phyloP scores from a whole-genome alignment of 2,113 vertebrate species.

The Cochlearius cochlearius region DNA sequence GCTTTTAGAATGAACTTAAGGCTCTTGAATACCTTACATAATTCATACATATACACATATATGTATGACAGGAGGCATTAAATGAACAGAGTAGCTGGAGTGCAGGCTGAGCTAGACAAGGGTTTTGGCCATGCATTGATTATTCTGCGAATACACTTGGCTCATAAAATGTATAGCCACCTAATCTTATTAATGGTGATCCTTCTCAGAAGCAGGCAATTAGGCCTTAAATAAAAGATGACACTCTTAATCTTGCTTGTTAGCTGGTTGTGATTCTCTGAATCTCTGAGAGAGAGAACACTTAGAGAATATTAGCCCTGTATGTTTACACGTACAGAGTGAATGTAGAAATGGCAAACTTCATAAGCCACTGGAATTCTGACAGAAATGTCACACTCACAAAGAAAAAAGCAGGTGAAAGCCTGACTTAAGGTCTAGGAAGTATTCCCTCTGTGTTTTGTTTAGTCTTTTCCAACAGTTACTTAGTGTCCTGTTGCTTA shows the following conservation, averaged over 20 bases:
- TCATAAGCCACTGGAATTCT: background rate
- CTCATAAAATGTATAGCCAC: background rate
- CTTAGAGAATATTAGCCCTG: background rate
- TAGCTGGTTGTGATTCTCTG: background rate
- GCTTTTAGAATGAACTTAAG: background rate
- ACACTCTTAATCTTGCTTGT: background rate
- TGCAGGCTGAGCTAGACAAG: background rate
- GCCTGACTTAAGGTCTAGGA: background rate
- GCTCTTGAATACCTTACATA: background rate
- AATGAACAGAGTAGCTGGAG: background rate
- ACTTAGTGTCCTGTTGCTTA: background rate
- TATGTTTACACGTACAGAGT: fast-evolving
- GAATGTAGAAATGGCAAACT: background rate
- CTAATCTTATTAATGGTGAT: background rate
- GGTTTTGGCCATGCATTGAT: background rate
- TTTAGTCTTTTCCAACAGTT: background rate
- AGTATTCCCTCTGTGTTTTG: background rate
- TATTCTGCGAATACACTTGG: background rate
- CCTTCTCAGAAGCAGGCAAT: background rate
- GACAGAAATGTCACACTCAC: background rate
- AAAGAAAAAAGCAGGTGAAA: background rate
- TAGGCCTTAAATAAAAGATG: background rate
- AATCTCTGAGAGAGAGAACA: background rate
- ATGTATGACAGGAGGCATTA: background rate
- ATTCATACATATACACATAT: background rate